Evolutionary conservation across 1,140 invertebrate species (phyloP).

Genomic region (Spodoptera frugiperda): DNA sequence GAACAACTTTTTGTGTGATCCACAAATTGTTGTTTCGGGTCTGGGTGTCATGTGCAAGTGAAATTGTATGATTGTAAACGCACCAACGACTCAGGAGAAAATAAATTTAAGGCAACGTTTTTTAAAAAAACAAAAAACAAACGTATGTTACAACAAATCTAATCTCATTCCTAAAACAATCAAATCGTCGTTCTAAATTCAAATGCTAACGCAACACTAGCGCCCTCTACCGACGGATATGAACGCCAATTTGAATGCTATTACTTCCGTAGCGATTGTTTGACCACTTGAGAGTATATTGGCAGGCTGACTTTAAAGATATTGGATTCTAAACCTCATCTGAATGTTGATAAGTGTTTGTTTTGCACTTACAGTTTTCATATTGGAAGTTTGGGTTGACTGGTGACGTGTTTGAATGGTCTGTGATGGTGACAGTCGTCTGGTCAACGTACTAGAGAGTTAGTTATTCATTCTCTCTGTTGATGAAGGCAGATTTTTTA

Average conservation of each 20-base stretch:
- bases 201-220: conserved; percentile 24
- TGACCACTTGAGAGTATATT: neutral
- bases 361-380: conserved; percentile 5
- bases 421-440: no score
- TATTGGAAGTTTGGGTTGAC: neutral
- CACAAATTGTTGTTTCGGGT: no score
- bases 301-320: conserved; percentile 11
- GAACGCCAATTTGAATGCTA: conserved; percentile 40
- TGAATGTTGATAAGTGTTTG: conserved; percentile 15
- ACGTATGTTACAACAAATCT: neutral
- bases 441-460: no score
- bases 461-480: no score
- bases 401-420: no score
- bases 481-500: no score
- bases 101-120: no score
- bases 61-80: no score
- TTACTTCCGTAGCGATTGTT: conserved; percentile 17
- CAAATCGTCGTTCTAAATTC: neutral
- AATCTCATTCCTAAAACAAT: conserved; percentile 22
- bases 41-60: no score
- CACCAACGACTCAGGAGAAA: no score
- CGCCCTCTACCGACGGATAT: conserved; percentile 22
- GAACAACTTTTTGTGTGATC: no score
- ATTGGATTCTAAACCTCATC: conserved; percentile 18
- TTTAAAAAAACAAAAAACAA: no score